Conservation (phyloP, 2,113 vertebrate genomes). For the Galbula dea region DNA sequence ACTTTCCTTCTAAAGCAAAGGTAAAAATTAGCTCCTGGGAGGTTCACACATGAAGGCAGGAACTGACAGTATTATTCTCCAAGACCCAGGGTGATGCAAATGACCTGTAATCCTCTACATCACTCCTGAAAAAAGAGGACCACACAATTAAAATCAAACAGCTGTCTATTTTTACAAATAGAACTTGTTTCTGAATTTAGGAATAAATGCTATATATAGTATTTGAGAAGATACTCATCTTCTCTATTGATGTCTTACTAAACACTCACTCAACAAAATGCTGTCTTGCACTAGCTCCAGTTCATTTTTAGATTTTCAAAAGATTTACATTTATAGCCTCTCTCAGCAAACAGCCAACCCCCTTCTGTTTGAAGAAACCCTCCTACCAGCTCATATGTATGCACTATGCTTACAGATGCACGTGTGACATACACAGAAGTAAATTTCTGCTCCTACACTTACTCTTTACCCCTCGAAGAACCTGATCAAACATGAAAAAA, state of each 20-base stretch:
- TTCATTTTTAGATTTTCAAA: slow-evolving; percentile 50
- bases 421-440: slow-evolving; percentile 14
- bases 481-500: not conserved
- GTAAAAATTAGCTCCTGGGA: slow-evolving; percentile 27
- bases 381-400: not conserved
- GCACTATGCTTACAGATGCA: slow-evolving; percentile 10
- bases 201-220: slow-evolving; percentile 49
- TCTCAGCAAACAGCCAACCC: slow-evolving; percentile 30
- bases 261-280: slow-evolving; percentile 31
- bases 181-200: slow-evolving; percentile 58
- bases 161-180: slow-evolving; percentile 51
- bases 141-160: slow-evolving; percentile 49
- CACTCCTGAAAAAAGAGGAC: slow-evolving; percentile 28
- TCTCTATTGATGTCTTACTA: slow-evolving; percentile 47
- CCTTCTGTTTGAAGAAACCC: slow-evolving; percentile 44
- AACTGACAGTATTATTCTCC: not conserved
- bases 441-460: slow-evolving; percentile 13
- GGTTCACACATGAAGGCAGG: not conserved
- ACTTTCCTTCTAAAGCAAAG: not conserved
- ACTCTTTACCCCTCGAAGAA: slow-evolving; percentile 2
- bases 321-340: slow-evolving; percentile 45
- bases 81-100: slow-evolving; percentile 18
- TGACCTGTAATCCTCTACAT: slow-evolving; percentile 43
- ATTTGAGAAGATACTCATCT: slow-evolving; percentile 57
- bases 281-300: slow-evolving; percentile 52